Conservation (phyloP, 2,888 invertebrate species). For the Hypselothyrea guttata region DNA sequence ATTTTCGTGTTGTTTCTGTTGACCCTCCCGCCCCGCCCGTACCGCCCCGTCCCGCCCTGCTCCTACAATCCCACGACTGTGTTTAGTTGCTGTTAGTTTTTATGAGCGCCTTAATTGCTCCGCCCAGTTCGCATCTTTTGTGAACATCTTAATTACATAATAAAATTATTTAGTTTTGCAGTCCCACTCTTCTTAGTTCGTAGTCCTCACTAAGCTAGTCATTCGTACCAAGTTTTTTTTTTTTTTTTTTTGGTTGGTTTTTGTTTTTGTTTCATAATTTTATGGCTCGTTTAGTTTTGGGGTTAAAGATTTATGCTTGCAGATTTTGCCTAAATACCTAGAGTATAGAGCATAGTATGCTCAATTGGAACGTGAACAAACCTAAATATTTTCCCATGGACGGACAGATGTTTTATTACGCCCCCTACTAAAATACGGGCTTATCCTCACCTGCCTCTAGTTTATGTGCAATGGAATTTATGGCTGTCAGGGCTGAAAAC, state of each 20-base stretch:
- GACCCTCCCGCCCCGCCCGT: neutral
- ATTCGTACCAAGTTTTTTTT: conserved; percentile 26
- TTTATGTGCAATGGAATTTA: no score
- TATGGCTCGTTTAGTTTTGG: conserved; percentile 72
- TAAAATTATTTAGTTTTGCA: conserved; percentile 68
- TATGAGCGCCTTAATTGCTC: conserved; percentile 63
- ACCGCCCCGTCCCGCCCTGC: conserved; percentile 19
- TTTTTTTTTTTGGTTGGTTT: conserved; percentile 22
- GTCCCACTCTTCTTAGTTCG: conserved; percentile 5
- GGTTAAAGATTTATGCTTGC: conserved; percentile 43
- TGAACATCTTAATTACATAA: conserved; percentile 75
- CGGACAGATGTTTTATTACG: neutral
- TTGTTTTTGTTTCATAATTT: conserved; percentile 54
- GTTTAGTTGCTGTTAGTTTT: conserved; percentile 50
- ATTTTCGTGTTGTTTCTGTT: conserved; percentile 41
- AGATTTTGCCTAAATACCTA: conserved; percentile 33
- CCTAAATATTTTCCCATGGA: conserved; percentile 2
- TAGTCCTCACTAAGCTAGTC: conserved; percentile 31
- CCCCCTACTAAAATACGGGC: neutral
- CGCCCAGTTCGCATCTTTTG: conserved; percentile 60
- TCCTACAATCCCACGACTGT: no score
- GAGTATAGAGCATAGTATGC: conserved; percentile 7
- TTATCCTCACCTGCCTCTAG: no score
- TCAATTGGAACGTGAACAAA: conserved; percentile 26
- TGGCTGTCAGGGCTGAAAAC: no score